Evolutionary conservation across 2,797 vertebrate species (phyloP).

Genomic region (Xenentodon cancila): DNA sequence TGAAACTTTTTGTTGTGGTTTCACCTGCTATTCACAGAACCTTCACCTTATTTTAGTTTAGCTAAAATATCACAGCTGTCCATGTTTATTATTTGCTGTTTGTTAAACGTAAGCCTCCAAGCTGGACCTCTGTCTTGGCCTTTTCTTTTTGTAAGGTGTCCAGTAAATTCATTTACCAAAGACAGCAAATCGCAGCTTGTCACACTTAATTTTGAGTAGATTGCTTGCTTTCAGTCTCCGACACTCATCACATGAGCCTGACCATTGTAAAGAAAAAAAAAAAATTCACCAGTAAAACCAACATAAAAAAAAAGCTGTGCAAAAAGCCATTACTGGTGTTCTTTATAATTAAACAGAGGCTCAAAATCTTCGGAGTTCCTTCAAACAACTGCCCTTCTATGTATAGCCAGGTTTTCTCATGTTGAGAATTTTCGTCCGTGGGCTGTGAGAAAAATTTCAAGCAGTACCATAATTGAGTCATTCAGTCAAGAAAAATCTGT

Average conservation of each 20-base stretch:
- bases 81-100: neutral
- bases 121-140: neutral
- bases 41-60: too few species aligned
- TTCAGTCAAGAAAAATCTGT: constrained; percentile 45
- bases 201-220: neutral
- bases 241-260: neutral
- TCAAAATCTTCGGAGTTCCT: neutral
- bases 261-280: neutral
- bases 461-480: constrained; percentile 42
- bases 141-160: neutral
- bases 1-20: too few species aligned
- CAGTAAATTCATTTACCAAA: neutral
- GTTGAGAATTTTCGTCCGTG: constrained; percentile 22
- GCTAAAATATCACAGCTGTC: neutral
- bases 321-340: constrained; percentile 7
- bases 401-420: constrained; percentile 13
- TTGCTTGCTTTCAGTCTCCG: neutral
- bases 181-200: neutral
- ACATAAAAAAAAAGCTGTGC: neutral
- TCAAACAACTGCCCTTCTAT: constrained; percentile 12
- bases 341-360: neutral
- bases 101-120: neutral
- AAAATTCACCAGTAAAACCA: neutral
- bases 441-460: constrained; percentile 32
- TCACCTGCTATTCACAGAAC: too few species aligned